Evolutionary conservation across 2,797 vertebrate genomes (phyloP).

Genomic region (Pristis pectinata): DNA sequence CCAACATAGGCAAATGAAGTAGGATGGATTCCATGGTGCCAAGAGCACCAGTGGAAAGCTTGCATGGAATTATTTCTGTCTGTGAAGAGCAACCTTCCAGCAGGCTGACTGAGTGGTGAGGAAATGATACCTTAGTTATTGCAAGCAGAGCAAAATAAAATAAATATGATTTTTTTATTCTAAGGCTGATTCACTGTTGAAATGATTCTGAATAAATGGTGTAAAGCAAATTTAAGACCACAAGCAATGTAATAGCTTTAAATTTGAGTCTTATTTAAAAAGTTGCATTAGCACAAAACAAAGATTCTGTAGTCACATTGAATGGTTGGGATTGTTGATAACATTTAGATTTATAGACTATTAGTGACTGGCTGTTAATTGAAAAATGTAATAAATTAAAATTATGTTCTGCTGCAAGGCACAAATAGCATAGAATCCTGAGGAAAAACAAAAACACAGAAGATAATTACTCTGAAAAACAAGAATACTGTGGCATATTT

Average conservation of each 20-base stretch:
- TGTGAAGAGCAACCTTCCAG: not conserved
- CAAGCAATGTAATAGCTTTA: not conserved
- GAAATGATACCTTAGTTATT: not conserved
- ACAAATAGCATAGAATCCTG: not conserved
- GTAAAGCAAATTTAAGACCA: not conserved
- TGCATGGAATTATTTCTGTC: not conserved
- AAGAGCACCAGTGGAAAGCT: not conserved
- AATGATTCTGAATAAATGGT: not conserved
- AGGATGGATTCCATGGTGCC: not conserved
- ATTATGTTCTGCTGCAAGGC: not conserved
- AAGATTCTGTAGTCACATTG: not conserved
- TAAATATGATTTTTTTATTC: not conserved
- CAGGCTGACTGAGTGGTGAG: not conserved
- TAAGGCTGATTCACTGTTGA: not conserved
- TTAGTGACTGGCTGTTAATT: not conserved
- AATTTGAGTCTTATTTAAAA: not conserved
- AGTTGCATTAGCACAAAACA: not conserved
- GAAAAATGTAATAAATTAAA: not conserved
- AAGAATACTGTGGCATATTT: constrained; percentile 6
- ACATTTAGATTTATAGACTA: not conserved
- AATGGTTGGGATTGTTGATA: not conserved
- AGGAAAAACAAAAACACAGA: not conserved
- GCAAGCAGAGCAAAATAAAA: not conserved
- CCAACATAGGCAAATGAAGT: not conserved
- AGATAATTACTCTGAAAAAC: not conserved